Evolutionary conservation across 2,113 vertebrate species (phyloP).

Genomic region (Cepphus grylle): DNA sequence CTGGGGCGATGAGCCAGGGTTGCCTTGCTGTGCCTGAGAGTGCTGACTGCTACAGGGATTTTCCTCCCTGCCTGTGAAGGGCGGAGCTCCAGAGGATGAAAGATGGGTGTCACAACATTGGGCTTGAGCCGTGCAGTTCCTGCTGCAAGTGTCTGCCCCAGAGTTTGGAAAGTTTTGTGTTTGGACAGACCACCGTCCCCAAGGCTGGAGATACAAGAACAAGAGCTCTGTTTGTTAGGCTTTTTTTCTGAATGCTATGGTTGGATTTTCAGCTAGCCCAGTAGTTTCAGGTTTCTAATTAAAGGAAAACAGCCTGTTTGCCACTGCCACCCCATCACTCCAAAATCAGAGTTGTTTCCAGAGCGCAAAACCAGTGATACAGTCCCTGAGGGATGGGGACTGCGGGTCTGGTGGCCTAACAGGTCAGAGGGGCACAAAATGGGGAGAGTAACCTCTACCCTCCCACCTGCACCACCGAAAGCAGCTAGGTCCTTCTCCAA

Average conservation of each 20-base stretch:
- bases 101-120: fast-evolving
- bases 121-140: neutral
- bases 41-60: neutral
- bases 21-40: fast-evolving
- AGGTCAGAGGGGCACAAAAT: neutral
- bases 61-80: neutral
- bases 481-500: neutral
- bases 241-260: neutral
- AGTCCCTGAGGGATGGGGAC: neutral
- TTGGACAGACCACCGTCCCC: neutral
- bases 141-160: neutral
- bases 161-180: neutral
- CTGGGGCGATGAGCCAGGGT: fast-evolving
- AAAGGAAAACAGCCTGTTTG: neutral
- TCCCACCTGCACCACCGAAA: neutral
- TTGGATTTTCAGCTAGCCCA: neutral
- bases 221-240: neutral
- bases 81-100: neutral
- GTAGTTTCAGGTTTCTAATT: neutral
- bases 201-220: neutral
- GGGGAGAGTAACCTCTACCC: neutral
- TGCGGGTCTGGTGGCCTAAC: neutral
- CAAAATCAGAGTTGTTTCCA: neutral
- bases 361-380: neutral
- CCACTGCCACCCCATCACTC: fast-evolving